These are phyloP conservation scores for Egretta garzetta DNA, from an alignment of 2,113 vertebrate genomes.

Conservation along the genomic window DNA sequence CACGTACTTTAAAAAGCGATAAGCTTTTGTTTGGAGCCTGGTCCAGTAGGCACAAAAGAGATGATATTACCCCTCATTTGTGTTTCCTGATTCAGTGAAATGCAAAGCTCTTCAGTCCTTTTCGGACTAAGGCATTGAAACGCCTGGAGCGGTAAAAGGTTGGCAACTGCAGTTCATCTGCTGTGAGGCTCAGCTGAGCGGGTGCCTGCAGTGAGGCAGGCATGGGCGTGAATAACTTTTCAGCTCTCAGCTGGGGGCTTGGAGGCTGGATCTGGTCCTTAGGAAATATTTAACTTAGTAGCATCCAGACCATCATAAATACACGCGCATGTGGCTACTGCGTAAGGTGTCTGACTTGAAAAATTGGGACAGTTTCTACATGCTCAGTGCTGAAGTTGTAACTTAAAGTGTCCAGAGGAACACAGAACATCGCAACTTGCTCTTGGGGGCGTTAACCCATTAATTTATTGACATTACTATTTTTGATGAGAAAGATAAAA, in stretches of 20 bases:
- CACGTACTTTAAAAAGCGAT: background rate
- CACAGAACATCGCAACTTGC: background rate
- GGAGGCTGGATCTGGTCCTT: background rate
- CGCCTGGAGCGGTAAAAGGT: background rate
- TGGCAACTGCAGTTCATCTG: background rate
- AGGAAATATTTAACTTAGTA: background rate
- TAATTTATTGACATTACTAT: background rate
- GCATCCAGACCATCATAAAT: background rate
- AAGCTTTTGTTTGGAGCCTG: background rate
- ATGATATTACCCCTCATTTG: background rate
- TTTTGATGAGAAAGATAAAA: background rate
- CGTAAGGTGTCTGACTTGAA: background rate
- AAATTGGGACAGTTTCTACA: background rate
- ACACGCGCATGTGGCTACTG: background rate
- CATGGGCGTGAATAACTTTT: background rate
- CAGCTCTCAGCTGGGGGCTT: background rate
- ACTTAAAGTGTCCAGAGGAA: background rate
- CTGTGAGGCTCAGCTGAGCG: background rate
- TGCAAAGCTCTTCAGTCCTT: background rate
- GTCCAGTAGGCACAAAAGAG: background rate
- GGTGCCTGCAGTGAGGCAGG: background rate
- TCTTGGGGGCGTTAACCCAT: background rate
- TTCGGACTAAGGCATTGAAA: background rate
- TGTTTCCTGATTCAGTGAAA: background rate
- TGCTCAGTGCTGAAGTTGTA: background rate